Base-by-base conservation (phyloP, 2,113 vertebrate genomes). In the Siniperca knerii region DNA sequence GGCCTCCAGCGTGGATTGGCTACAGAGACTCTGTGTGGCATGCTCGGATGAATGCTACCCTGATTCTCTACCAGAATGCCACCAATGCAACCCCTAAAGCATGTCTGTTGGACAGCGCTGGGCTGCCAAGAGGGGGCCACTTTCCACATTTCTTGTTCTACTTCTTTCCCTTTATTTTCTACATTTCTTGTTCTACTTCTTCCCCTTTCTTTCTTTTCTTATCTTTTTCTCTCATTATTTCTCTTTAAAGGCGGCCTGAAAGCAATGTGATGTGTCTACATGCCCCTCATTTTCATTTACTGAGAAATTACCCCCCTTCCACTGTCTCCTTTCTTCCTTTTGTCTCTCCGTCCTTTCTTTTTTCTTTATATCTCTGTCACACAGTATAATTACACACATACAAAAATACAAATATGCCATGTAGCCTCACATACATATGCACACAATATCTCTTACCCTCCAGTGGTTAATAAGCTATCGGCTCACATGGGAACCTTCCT, bases 1-100 rank as follows among this genome's bases (percentile, higher is more conserved):
- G 90, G 94, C 93, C 93, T 93, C 90, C 92, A 94, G 90, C 84
- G 37, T 87, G 90, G 93, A 94, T 92, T 93, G 92, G 92, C 92
- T 85, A 92, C 92, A 90, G 86, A 88, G 87, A 58, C 84, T 86
- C 82, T 74, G 86, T 91, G 91, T 92, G 92, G 92, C 89, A 89
- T 89, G 86, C 86, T 91, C 70, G 71, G 79, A 89, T 94, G 92
- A 94, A 93, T 93, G 86, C 89, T 86, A 75, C 70, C 83, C 85
- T 8, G 75, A 90, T 87, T 89, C 89, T 72, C 81, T 55, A 91
- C 81, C 83, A 92, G 91, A 92, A 93, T 90, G 91, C 87, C 90
- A 92, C 91, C 88, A 69, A 86, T 92, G 87, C 85, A 72, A 84
- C 78, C 86, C 92, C 90, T 74, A 75, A 82, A 95, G 92, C 87